These are phyloP conservation scores for Labroides dimidiatus DNA, from an alignment of 2,797 vertebrate species.

Conservation along the genomic window DNA sequence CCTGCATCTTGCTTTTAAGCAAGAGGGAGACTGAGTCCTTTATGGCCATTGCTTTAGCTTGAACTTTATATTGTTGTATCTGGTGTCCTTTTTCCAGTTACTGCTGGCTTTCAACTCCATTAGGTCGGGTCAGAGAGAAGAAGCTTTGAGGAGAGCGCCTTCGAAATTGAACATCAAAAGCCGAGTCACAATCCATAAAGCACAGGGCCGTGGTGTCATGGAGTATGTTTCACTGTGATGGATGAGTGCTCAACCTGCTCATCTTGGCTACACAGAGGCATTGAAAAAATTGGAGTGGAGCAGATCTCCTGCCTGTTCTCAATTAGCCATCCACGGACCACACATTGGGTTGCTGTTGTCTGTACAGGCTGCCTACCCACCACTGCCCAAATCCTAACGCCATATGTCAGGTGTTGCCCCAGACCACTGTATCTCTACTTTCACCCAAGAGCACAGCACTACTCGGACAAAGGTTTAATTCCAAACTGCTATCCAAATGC, in stretches of 20 bases:
- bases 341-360: constrained; percentile 40
- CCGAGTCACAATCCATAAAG: constrained; percentile 44
- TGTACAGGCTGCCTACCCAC: constrained; percentile 39
- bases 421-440: constrained; percentile 51
- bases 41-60: constrained; percentile 1
- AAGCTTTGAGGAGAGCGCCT: constrained; percentile 13
- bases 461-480: constrained; percentile 68
- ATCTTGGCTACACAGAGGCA: constrained; percentile 36
- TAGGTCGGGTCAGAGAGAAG: constrained; percentile 11
- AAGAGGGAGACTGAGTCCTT: constrained; percentile 4
- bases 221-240: constrained; percentile 39
- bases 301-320: constrained; percentile 44
- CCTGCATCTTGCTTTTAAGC: constrained; percentile 1
- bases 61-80: constrained; percentile 12
- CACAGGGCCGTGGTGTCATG: constrained; percentile 42
- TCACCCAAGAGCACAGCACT: constrained; percentile 49
- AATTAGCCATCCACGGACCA: constrained; percentile 54
- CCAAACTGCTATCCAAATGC: constrained; percentile 67
- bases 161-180: constrained; percentile 45
- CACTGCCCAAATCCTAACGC: constrained; percentile 26
- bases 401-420: constrained; percentile 53
- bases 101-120: constrained; percentile 27
- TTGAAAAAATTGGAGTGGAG: constrained; percentile 43
- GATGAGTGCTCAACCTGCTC: constrained; percentile 51
- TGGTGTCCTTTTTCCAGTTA: constrained; percentile 1